Evolutionary conservation across 2,797 vertebrate genomes (phyloP).

Genomic region (Lutjanus argentimaculatus): DNA sequence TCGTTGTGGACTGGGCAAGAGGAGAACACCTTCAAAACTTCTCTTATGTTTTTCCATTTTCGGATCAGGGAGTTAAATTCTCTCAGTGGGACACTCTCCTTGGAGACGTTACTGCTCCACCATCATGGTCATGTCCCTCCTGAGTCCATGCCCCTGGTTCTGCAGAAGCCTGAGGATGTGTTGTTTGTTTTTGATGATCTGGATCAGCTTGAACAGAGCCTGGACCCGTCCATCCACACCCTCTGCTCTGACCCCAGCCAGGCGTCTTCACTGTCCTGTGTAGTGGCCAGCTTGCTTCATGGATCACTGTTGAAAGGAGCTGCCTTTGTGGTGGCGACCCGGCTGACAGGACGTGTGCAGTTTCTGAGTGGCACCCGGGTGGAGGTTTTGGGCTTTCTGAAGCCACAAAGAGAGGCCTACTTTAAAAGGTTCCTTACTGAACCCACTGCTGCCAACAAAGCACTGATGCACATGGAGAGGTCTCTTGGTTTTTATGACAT

Average conservation of each 20-base stretch:
- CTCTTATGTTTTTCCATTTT: constrained; percentile 77
- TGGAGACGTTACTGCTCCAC: constrained; percentile 72
- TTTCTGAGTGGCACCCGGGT: constrained; percentile 54
- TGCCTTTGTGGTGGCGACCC: constrained; percentile 77
- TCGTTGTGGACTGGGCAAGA: constrained; percentile 80
- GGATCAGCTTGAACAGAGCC: constrained; percentile 64
- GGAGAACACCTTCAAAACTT: constrained; percentile 76
- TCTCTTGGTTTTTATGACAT: constrained; percentile 81
- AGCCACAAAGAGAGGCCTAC: constrained; percentile 77
- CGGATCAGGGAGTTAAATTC: constrained; percentile 64
- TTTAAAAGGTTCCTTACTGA: constrained; percentile 76
- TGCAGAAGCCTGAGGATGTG: constrained; percentile 72
- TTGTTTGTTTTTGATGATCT: constrained; percentile 86
- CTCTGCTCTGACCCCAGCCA: constrained; percentile 64
- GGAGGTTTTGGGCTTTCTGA: constrained; percentile 82
- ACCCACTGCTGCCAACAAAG: constrained; percentile 46
- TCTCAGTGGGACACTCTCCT: constrained; percentile 47
- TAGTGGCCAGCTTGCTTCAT: constrained; percentile 81
- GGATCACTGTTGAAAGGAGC: constrained; percentile 81
- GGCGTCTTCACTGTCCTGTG: constrained; percentile 41
- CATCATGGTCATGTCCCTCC: constrained; percentile 47
- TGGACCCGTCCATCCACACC: constrained; percentile 52
- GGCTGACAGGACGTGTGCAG: constrained; percentile 24
- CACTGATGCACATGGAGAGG: constrained; percentile 74
- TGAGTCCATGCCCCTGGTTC: constrained; percentile 36